These are phyloP conservation scores for Aphaenogaster ashmeadi DNA, from an alignment of 1,140 invertebrate genomes.

Conservation along the genomic window DNA sequence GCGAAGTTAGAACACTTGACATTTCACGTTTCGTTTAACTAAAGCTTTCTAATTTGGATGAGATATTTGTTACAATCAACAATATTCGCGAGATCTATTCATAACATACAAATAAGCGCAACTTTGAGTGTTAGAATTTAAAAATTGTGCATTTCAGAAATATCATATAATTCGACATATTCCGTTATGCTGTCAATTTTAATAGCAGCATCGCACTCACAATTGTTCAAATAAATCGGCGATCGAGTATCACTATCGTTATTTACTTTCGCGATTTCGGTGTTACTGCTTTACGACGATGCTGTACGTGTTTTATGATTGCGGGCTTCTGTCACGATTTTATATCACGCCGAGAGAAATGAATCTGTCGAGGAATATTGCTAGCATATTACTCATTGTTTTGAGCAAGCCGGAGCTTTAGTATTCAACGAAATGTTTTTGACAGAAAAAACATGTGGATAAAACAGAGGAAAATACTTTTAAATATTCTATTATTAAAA, in stretches of 20 bases:
- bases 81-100: background rate
- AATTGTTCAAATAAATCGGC: conserved; percentile 31
- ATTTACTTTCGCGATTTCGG: conserved; percentile 1
- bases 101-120: background rate
- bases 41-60: background rate
- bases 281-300: background rate
- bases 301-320: conserved; percentile 30
- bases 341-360: conserved; percentile 27
- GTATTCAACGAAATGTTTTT: background rate
- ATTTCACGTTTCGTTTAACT: background rate
- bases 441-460: background rate
- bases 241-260: background rate
- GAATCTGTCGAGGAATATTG: conserved; percentile 22
- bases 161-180: background rate
- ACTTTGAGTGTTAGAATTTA: background rate
- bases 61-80: background rate
- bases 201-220: too few relatives aligned
- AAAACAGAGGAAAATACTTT: background rate
- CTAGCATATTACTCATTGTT: conserved; percentile 13
- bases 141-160: conserved; percentile 10
- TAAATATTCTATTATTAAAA: background rate
- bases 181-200: conserved; percentile 55
- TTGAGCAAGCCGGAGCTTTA: background rate
- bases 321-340: conserved; percentile 3
- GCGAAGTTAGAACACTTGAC: background rate